These are phyloP conservation scores for Papilio helenus DNA, from an alignment of 1,140 invertebrate species.

Conservation along the genomic window DNA sequence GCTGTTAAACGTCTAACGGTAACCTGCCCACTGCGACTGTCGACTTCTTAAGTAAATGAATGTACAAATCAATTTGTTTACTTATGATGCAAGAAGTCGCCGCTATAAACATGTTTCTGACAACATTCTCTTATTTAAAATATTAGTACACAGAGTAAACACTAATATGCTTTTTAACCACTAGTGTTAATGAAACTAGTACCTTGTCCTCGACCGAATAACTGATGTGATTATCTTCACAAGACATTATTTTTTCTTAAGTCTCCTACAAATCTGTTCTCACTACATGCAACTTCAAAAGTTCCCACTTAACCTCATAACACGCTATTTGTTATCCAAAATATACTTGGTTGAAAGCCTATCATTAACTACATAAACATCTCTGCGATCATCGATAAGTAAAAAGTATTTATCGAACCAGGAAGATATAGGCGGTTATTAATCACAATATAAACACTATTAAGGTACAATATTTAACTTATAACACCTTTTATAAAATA, in stretches of 20 bases:
- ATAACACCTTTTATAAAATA: not conserved
- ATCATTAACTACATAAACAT: conserved; percentile 1
- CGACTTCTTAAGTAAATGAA: conserved; percentile 5
- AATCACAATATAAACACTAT: not conserved
- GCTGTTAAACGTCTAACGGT: conserved; percentile 33
- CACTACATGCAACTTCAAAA: not conserved
- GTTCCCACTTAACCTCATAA: not conserved
- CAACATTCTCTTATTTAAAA: not conserved
- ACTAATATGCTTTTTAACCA: not conserved
- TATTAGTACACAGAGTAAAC: not conserved
- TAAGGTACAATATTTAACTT: not conserved
- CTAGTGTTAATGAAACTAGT: too few species aligned
- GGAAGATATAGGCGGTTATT: not conserved
- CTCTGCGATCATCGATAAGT: not conserved
- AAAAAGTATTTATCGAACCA: not conserved
- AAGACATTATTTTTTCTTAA: not conserved
- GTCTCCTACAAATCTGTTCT: not conserved
- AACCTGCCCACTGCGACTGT: not conserved
- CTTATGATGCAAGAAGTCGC: not conserved
- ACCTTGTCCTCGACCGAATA: too few species aligned
- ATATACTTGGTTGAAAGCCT: not conserved
- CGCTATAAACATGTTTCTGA: not conserved
- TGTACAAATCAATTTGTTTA: conserved; percentile 5
- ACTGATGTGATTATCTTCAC: not conserved
- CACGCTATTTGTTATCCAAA: not conserved